phyloP scores from a whole-genome alignment of 2,797 vertebrate species.

The Ataeniobius toweri region DNA sequence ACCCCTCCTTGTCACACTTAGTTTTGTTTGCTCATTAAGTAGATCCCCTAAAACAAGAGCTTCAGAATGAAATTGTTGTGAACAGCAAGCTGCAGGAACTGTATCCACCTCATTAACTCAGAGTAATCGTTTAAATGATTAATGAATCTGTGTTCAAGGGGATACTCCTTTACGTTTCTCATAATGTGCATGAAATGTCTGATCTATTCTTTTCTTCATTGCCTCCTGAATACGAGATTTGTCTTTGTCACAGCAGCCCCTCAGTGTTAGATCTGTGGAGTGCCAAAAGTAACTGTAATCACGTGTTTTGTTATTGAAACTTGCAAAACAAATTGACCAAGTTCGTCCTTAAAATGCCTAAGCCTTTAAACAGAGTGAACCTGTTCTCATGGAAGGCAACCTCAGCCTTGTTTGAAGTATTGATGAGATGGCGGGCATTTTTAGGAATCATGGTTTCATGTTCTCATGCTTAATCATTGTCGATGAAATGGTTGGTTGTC shows the following conservation, averaged over 20 bases:
- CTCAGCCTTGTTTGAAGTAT: slow-evolving; percentile 13
- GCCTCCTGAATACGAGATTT: slow-evolving; percentile 52
- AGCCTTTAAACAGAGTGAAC: slow-evolving; percentile 11
- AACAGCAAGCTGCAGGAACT: slow-evolving; percentile 49
- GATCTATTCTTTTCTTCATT: slow-evolving; percentile 58
- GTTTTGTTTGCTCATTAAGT: slow-evolving; percentile 56
- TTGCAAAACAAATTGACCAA: slow-evolving; percentile 38
- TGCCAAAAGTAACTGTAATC: slow-evolving; percentile 47
- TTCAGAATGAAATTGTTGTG: slow-evolving; percentile 50
- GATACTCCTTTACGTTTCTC: slow-evolving; percentile 52
- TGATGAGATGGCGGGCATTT: slow-evolving; percentile 47
- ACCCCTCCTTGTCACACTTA: slow-evolving; percentile 61
- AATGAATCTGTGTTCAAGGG: slow-evolving; percentile 49
- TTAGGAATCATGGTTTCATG: slow-evolving; percentile 56
- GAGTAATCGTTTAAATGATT: slow-evolving; percentile 49
- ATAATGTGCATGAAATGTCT: slow-evolving; percentile 71
- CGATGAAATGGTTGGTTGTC: slow-evolving; percentile 31
- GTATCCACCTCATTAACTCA: slow-evolving; percentile 59
- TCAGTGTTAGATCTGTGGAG: slow-evolving; percentile 59
- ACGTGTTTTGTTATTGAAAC: slow-evolving; percentile 38
- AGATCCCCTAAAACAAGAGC: slow-evolving; percentile 57
- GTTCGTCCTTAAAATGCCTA: slow-evolving; percentile 57
- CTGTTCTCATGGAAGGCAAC: slow-evolving; percentile 16
- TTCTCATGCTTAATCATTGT: slow-evolving; percentile 57
- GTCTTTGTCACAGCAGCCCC: slow-evolving; percentile 54